Evolutionary conservation across 2,113 vertebrate species (phyloP).

Genomic region (Lasiurus cinereus): DNA sequence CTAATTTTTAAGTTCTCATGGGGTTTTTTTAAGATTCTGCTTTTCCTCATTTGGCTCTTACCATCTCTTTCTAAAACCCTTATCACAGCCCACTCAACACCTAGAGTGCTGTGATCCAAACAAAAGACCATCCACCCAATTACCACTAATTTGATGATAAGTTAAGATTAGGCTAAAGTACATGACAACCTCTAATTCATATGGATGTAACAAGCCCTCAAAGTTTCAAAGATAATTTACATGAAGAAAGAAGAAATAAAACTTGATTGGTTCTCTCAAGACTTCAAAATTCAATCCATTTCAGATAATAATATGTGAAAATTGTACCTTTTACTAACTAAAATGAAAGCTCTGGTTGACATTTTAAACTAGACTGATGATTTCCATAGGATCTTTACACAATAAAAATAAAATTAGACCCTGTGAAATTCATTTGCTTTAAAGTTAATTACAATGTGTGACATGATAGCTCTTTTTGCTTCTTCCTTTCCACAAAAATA

Average conservation of each 20-base stretch:
- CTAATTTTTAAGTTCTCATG: neutral
- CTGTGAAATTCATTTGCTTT: neutral
- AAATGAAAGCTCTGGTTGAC: constrained; percentile 29
- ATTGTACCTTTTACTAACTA: neutral
- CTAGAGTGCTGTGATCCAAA: neutral
- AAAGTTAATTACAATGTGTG: constrained; percentile 3
- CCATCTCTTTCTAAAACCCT: neutral
- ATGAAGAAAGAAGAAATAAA: constrained; percentile 9
- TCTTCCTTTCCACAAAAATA: constrained; percentile 32
- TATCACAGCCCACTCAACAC: neutral
- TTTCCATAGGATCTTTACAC: constrained; percentile 12
- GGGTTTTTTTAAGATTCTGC: neutral
- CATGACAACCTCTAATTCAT: constrained; percentile 34
- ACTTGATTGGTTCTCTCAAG: neutral
- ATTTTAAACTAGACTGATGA: neutral
- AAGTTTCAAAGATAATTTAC: constrained; percentile 34
- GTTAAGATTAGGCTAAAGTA: neutral
- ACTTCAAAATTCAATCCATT: constrained; percentile 22
- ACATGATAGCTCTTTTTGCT: neutral
- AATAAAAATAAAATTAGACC: constrained; percentile 29
- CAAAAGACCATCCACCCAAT: neutral
- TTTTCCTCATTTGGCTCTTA: constrained; percentile 11
- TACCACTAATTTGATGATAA: neutral
- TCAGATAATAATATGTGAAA: neutral
- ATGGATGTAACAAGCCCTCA: constrained; percentile 4